Evolutionary conservation across 2,797 vertebrate species (phyloP).

Genomic region (Myotis pilosus): DNA sequence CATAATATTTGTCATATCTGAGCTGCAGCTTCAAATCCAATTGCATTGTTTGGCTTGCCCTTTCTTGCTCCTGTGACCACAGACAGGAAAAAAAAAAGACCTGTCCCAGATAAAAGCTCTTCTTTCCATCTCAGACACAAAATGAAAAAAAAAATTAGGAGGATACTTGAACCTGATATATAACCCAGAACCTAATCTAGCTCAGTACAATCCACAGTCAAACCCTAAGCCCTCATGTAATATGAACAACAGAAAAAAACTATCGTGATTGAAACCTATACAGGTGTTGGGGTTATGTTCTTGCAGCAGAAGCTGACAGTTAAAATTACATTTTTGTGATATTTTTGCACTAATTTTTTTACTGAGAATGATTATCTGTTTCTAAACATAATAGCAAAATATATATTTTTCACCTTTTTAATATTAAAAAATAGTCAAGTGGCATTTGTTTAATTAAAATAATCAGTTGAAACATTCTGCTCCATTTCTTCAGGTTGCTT

Average conservation of each 20-base stretch:
- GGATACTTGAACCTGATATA: neutral
- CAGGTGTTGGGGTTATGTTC: neutral
- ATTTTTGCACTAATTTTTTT: neutral
- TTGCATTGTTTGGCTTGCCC: neutral
- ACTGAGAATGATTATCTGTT: neutral
- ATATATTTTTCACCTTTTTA: neutral
- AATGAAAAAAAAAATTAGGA: neutral
- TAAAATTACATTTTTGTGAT: neutral
- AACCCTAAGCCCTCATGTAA: neutral
- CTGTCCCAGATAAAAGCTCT: neutral
- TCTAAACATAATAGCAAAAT: neutral
- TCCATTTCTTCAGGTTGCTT: neutral
- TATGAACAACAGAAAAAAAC: neutral
- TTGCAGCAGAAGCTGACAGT: neutral
- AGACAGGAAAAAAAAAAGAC: neutral
- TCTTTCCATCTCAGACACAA: neutral
- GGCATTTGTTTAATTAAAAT: neutral
- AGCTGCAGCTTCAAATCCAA: neutral
- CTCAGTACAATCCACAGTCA: neutral
- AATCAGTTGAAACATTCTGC: neutral
- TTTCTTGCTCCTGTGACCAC: neutral
- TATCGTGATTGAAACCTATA: neutral
- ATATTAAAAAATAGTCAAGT: neutral
- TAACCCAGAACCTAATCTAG: neutral
- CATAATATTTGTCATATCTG: neutral